Evolutionary conservation across 2,113 vertebrate species (phyloP), one percentile per base, ranked within the genome.

Genomic region (Panurus biarmicus): DNA sequence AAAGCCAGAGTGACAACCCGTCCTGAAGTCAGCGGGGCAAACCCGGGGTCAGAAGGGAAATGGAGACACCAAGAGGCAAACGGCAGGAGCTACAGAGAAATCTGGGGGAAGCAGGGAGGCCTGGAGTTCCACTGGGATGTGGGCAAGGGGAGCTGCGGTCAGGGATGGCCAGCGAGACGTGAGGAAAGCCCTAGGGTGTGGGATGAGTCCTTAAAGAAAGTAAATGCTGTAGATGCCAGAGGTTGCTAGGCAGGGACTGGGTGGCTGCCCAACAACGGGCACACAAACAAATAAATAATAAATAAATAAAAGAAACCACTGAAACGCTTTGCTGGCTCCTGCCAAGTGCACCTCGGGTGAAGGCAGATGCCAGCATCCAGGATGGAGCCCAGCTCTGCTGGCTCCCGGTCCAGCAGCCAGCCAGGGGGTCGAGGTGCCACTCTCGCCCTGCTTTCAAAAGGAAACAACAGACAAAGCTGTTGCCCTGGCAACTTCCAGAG

Each of bases 21-120:
- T 12, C 10, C 8, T 10, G 35, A 40, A 73, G 44, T 4, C 62
- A 62, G 26, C 28, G n/a, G 57, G 51, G n/a, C 51, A 72, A n/a
- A 28, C 7, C 6, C 29, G 36, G 60, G 77, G 58, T 35, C 72
- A 22, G 87, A 87, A 96, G 42, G 54, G 87, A 94, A 89, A 82
- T 3, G 7, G 89, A 76, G 89, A 91, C 87, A 91, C 91, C 87
- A 78, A 91, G 93, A 94, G 87, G 93, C 60, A 84, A 82, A 35
- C 7, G 45, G 47, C 67, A 66, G 85, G 85, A 93, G 82, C 71
- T 73, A 70, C 87, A 94, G 12, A 91, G 58, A 70, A 26, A 12
- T 57, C 0, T 29, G 33, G 74, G 81, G 36, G 28, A 76, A 86
- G 22, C 14, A 28, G 33, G 13, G 42, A 50, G 53, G 57, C 29